Evolutionary conservation across 1,140 invertebrate species (phyloP), one percentile per base, ranked within the genome.

Genomic region (Heliconius nattereri): DNA sequence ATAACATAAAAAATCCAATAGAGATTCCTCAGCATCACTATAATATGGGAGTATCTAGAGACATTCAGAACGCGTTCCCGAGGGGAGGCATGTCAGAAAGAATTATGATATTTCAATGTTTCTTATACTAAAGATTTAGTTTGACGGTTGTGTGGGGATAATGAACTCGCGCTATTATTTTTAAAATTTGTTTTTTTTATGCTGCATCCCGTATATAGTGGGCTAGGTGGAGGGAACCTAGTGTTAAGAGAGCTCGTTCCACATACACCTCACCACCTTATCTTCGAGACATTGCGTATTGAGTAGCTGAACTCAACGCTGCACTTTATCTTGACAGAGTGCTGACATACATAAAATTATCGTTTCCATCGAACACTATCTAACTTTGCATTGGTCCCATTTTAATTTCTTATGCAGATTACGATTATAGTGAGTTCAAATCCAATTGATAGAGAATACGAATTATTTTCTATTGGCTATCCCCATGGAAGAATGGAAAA

Each of bases 51-150:
- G 54, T 23, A 57, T n/a, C 23, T 66, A 66, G 7, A 29, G 60
- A 66, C 23, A 29, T 66, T 66, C 23, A 66, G 60, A 66, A 16
- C 60, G 60, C 60, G 60, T 29, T 66, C 60, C 60, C 60, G 60
- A 66, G 60, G 60, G 60, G 60, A 26, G 20, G 54, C 11, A 85
- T 83, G 82, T 85, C 81, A 78, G 73, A 83, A 85, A 84, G 81
- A 84, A 85, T 81, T 86, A 84, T 86, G 84, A 88, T 84, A 85
- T 86, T 84, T 83, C 73, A 78, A 81, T 82, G 74, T 85, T 83
- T 79, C 73, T 85, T 79, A 71, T 49, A 66, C 23, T 66, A 66
- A 29, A 66, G 26, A 66, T 66, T 66, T 66, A 66, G 60, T 66
- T 66, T 23, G 60, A 66, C n/a, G 9, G 20, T 7, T 3, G 60